A percentile compares a stretch with the other conserved stretches of the same genome.
phyloP scores from a whole-genome alignment of 2,888 invertebrate genomes.

The Erynnis tages region DNA sequence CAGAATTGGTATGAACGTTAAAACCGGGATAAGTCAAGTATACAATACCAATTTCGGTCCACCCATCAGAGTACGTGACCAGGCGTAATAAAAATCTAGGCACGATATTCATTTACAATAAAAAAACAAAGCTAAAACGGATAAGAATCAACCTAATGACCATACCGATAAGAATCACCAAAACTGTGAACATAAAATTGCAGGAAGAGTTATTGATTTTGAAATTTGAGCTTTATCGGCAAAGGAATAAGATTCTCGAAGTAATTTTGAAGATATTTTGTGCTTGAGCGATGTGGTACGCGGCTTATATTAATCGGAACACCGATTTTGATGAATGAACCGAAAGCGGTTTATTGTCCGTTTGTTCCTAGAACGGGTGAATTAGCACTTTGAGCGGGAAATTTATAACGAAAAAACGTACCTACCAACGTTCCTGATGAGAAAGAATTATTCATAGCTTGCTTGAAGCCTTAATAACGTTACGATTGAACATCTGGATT shows the following conservation, averaged over 20 bases:
- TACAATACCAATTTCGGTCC: slow-evolving; percentile 32
- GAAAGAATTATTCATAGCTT: no score
- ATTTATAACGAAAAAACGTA: not conserved
- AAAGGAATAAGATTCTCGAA: not conserved
- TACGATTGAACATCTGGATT: no score
- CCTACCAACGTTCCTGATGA: not conserved
- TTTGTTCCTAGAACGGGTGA: slow-evolving; percentile 12
- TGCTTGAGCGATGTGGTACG: slow-evolving; percentile 27
- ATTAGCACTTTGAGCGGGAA: slow-evolving; percentile 10
- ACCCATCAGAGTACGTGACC: slow-evolving; percentile 37
- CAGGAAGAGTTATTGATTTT: not conserved
- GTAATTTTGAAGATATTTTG: slow-evolving; percentile 1
- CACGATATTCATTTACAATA: slow-evolving; percentile 14
- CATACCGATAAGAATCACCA: not conserved
- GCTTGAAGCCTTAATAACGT: no score
- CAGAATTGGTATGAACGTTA: slow-evolving; percentile 12
- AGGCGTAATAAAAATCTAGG: slow-evolving; percentile 35
- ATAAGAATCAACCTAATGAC: slow-evolving; percentile 23
- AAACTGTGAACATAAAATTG: slow-evolving; percentile 6
- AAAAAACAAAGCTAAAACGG: not conserved
- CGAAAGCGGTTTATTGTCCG: slow-evolving; percentile 34
- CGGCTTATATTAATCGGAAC: slow-evolving; percentile 27
- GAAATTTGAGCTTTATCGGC: not conserved
- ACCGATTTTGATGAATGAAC: slow-evolving; percentile 37
- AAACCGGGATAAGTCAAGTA: slow-evolving; percentile 26